These are phyloP conservation scores for Drosophila glabriapex DNA, from an alignment of 2,888 invertebrate species.

Conservation along the genomic window DNA sequence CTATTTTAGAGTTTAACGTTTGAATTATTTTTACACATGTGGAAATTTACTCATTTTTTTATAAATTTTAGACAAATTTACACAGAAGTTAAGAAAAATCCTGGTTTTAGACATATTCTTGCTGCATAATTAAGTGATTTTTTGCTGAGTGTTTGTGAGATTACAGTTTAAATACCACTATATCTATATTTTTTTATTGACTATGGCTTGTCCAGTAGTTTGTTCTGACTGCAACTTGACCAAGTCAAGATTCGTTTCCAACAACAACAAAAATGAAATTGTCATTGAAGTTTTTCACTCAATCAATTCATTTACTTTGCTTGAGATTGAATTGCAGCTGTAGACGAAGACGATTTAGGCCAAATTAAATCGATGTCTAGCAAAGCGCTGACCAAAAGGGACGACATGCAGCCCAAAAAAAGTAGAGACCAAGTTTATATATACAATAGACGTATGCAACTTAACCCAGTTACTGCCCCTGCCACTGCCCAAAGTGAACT, in stretches of 20 bases:
- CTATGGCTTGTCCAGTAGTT: not conserved
- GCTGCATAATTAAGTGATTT: no score
- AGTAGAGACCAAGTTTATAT: not conserved
- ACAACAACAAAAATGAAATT: not conserved
- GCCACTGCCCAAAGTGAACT: conserved; percentile 25
- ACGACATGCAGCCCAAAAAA: not conserved
- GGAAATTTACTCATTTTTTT: no score
- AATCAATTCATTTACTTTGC: conserved; percentile 35
- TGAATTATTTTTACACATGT: no score
- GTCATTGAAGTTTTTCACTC: conserved; percentile 6
- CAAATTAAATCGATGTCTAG: conserved; percentile 59
- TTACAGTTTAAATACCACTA: not conserved
- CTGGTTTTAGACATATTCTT: no score
- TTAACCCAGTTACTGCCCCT: conserved; percentile 66
- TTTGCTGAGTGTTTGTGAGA: not conserved
- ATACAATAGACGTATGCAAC: conserved; percentile 19
- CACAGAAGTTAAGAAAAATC: no score
- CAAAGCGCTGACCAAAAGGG: conserved; percentile 29
- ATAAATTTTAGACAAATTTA: no score
- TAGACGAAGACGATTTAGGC: conserved; percentile 39
- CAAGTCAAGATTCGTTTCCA: not conserved
- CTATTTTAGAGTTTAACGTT: no score
- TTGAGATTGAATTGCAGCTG: conserved; percentile 38
- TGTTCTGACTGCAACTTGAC: not conserved
- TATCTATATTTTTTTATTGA: not conserved